phyloP scores from a whole-genome alignment of 2,113 vertebrate genomes.

The Hemiscyllium ocellatum region DNA sequence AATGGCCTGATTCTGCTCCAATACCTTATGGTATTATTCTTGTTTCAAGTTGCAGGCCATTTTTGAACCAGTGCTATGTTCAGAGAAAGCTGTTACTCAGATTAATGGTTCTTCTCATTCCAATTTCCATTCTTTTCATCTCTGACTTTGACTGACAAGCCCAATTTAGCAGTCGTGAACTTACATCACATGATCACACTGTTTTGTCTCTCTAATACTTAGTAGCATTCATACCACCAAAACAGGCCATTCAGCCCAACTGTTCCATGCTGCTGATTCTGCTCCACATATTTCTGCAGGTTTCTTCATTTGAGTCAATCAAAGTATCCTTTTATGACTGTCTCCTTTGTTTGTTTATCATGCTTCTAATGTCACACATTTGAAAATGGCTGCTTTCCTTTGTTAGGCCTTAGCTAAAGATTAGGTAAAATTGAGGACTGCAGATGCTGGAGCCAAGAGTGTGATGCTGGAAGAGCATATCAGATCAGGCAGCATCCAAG shows the following conservation, averaged over 20 bases:
- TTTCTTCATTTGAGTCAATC: too few species aligned
- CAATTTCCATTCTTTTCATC: too few species aligned
- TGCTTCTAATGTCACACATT: neutral
- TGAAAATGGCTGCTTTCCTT: neutral
- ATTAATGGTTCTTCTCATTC: neutral
- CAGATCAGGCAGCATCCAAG: too few species aligned
- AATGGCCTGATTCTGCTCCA: too few species aligned
- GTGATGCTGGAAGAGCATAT: too few species aligned
- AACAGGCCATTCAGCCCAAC: neutral
- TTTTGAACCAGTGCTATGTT: neutral
- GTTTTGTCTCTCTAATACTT: neutral
- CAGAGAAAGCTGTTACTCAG: neutral
- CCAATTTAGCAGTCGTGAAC: neutral
- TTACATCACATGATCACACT: neutral
- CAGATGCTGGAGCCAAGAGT: too few species aligned
- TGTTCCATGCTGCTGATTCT: neutral
- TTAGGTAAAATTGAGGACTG: neutral
- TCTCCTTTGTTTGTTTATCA: too few species aligned
- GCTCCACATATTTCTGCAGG: neutral
- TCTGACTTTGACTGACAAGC: neutral
- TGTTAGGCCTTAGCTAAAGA: neutral
- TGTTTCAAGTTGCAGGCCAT: neutral
- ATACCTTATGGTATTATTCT: too few species aligned
- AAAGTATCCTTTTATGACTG: too few species aligned
- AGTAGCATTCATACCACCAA: neutral